A percentile compares a stretch with the other conserved stretches of the same genome.
Evolutionary conservation across 2,113 vertebrate genomes (phyloP).

Genomic region (Microcebus murinus): DNA sequence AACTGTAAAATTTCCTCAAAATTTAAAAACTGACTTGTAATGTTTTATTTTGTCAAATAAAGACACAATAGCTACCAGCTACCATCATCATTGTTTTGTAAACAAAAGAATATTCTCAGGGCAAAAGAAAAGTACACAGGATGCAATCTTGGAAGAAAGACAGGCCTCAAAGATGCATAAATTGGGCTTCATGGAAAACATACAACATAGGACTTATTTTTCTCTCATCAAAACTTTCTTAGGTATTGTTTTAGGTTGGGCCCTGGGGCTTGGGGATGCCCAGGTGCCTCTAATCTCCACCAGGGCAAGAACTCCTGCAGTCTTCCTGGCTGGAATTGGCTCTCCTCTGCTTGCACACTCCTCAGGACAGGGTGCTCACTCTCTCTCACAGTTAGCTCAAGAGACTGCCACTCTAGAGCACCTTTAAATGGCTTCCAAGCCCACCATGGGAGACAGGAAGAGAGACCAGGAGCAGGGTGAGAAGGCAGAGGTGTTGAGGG

Average conservation of each 20-base stretch:
- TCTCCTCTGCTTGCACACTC: neutral
- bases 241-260: neutral
- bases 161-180: neutral
- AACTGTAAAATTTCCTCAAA: slow-evolving; percentile 40
- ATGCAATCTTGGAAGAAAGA: neutral
- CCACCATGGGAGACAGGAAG: neutral
- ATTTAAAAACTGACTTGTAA: slow-evolving; percentile 31
- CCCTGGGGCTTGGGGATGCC: neutral
- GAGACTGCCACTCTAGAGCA: neutral
- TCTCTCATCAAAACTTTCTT: neutral
- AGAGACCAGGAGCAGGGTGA: neutral
- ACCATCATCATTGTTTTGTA: slow-evolving; percentile 4
- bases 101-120: slow-evolving; percentile 49
- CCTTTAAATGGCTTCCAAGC: neutral
- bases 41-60: slow-evolving; percentile 54
- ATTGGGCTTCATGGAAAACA: neutral
- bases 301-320: neutral
- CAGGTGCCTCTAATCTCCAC: neutral
- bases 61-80: neutral
- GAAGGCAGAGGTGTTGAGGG: neutral
- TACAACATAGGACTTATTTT: neutral
- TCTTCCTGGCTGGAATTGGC: neutral
- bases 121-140: neutral
- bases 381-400: neutral
- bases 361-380: neutral